A percentile compares a stretch with the other conserved stretches of the same genome.
phyloP scores from a whole-genome alignment of 2,797 vertebrate species.

The Atherinosoma microstoma region DNA sequence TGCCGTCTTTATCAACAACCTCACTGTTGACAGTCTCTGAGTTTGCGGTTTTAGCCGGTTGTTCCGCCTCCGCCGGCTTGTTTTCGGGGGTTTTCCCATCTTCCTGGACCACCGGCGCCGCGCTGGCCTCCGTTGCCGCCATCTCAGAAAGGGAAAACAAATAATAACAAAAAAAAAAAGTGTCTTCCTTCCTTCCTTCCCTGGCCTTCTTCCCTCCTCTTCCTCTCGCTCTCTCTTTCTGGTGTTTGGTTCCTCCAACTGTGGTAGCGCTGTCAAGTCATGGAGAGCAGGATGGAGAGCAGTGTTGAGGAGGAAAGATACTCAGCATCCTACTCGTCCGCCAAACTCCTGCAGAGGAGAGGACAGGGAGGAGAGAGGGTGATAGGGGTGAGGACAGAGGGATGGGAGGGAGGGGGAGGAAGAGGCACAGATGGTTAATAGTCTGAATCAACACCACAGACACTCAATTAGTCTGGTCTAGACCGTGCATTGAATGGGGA shows the following conservation, averaged over 20 bases:
- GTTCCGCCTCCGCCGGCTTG: conserved; percentile 74
- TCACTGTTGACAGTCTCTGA: conserved; percentile 70
- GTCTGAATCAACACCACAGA: conserved; percentile 53
- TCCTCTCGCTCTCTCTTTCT: conserved; percentile 46
- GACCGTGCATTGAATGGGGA: conserved; percentile 53
- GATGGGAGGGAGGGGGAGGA: conserved; percentile 12
- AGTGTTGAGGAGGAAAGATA: conserved; percentile 67
- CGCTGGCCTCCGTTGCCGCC: conserved; percentile 80
- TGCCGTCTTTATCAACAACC: conserved; percentile 59
- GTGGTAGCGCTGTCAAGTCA: conserved; percentile 79
- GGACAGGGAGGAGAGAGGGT: conserved; percentile 12
- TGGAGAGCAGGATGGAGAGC: conserved; percentile 74
- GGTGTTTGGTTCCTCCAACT: conserved; percentile 68
- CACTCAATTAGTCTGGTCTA: conserved; percentile 58
- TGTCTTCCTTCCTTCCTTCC: conserved; percentile 59
- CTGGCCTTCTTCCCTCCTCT: conserved; percentile 66
- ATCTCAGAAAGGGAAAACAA: conserved; percentile 69
- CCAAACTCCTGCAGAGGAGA: conserved; percentile 68
- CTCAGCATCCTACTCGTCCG: conserved; percentile 82
- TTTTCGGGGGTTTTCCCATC: conserved; percentile 71
- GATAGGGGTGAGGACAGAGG: conserved; percentile 10
- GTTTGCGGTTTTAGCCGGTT: conserved; percentile 42
- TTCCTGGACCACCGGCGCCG: conserved; percentile 77
- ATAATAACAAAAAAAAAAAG: conserved; percentile 52
- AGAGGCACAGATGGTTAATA: conserved; percentile 68